A percentile compares a stretch with the other conserved stretches of the same genome.
phyloP scores from a whole-genome alignment of 2,113 vertebrate genomes.

The Pyxicephalus adspersus region DNA sequence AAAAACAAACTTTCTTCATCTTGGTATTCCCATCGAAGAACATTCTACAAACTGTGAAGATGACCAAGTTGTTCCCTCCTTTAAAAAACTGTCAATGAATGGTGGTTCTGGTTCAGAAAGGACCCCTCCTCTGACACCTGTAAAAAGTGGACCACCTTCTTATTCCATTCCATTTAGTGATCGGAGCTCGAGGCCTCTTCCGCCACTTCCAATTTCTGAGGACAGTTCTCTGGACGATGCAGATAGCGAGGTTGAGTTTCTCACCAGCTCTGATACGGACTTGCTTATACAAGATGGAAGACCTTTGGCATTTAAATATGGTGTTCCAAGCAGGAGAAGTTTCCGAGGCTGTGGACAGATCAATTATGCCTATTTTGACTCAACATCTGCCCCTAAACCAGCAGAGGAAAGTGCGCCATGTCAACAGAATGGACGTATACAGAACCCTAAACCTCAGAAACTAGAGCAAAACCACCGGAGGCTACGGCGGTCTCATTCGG shows the following conservation, averaged over 20 bases:
- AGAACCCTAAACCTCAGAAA: slow-evolving; percentile 61
- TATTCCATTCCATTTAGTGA: slow-evolving; percentile 59
- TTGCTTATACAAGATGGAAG: slow-evolving; percentile 77
- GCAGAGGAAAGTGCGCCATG: slow-evolving; percentile 65
- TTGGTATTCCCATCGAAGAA: slow-evolving; percentile 69
- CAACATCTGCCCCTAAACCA: slow-evolving; percentile 65
- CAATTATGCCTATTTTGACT: slow-evolving; percentile 88
- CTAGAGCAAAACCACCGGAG: slow-evolving; percentile 80
- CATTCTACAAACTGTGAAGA: slow-evolving; percentile 71
- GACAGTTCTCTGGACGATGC: slow-evolving; percentile 75
- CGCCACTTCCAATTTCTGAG: slow-evolving; percentile 81
- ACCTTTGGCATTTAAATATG: slow-evolving; percentile 72
- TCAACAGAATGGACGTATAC: slow-evolving; percentile 54
- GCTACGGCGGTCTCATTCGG: slow-evolving; percentile 88
- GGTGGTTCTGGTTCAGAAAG: slow-evolving; percentile 64
- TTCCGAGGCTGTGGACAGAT: slow-evolving; percentile 84
- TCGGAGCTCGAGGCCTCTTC: slow-evolving; percentile 84
- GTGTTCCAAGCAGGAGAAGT: slow-evolving; percentile 72
- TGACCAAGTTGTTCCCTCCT: slow-evolving; percentile 74
- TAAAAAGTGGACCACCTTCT: slow-evolving; percentile 62
- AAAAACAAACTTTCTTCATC: slow-evolving; percentile 72
- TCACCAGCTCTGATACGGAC: slow-evolving; percentile 87
- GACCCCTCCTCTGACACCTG: slow-evolving; percentile 76
- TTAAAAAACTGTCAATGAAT: slow-evolving; percentile 79
- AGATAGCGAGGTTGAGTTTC: slow-evolving; percentile 90